Evolutionary conservation across 2,888 invertebrate genomes (phyloP).

Genomic region (Andrena haemorrhoa): DNA sequence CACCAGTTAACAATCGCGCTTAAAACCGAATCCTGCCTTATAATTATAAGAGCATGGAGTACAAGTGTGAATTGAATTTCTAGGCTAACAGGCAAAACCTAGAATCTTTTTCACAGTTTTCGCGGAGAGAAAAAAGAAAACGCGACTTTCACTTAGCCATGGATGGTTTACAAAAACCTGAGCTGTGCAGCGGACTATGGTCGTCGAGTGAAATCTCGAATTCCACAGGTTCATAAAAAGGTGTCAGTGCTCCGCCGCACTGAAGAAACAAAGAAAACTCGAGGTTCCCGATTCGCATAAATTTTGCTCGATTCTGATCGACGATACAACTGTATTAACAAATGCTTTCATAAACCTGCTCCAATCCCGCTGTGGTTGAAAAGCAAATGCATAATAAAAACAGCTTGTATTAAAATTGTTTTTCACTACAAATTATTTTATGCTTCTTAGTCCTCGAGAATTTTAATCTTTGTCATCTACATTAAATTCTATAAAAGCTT

Average conservation of each 20-base stretch:
- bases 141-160: slow-evolving; percentile 52
- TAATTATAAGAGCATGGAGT: too few relatives aligned
- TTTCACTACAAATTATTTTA: too few relatives aligned
- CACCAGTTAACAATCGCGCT: too few relatives aligned
- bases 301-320: not conserved
- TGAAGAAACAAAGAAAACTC: not conserved
- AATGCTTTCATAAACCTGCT: too few relatives aligned
- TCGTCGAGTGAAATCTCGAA: slow-evolving; percentile 52
- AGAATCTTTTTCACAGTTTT: slow-evolving; percentile 34
- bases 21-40: too few relatives aligned
- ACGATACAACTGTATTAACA: too few relatives aligned
- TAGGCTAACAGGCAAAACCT: slow-evolving; percentile 20
- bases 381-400: too few relatives aligned
- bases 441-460: too few relatives aligned
- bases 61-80: slow-evolving; percentile 4
- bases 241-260: not conserved
- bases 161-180: slow-evolving; percentile 27
- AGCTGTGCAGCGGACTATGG: not conserved
- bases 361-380: too few relatives aligned
- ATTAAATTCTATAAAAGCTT: too few relatives aligned
- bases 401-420: too few relatives aligned
- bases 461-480: too few relatives aligned
- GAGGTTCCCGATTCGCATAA: not conserved
- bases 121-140: slow-evolving; percentile 25
- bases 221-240: slow-evolving; percentile 18